These are phyloP conservation scores for Suncus etruscus DNA, from an alignment of 2,113 vertebrate genomes.

Conservation along the genomic window DNA sequence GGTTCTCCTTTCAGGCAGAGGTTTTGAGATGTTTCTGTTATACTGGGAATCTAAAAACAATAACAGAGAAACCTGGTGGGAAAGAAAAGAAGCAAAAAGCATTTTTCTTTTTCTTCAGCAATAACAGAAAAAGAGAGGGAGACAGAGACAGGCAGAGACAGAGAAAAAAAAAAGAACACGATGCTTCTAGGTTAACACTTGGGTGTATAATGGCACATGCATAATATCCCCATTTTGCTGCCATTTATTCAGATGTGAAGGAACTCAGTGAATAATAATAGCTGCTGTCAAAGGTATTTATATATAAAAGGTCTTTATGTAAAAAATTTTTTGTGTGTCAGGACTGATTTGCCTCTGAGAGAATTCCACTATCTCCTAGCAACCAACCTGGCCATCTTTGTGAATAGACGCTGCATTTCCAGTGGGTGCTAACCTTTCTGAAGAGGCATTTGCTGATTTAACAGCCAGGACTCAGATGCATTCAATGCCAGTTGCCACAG, in stretches of 20 bases:
- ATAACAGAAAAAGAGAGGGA: constrained; percentile 72
- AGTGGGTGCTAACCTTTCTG: constrained; percentile 84
- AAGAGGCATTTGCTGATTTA: constrained; percentile 86
- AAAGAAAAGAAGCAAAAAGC: constrained; percentile 69
- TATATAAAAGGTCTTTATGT: constrained; percentile 90
- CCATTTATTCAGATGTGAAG: constrained; percentile 87
- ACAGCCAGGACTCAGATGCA: constrained; percentile 80
- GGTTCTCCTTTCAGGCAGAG: constrained; percentile 39
- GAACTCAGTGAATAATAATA: constrained; percentile 87
- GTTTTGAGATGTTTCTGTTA: constrained; percentile 76
- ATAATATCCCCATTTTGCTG: constrained; percentile 87
- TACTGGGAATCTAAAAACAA: constrained; percentile 68
- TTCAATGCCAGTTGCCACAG: constrained; percentile 84
- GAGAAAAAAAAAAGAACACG: not conserved
- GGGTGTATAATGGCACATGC: constrained; percentile 85
- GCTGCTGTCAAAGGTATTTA: constrained; percentile 89
- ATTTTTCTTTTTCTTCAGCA: constrained; percentile 69
- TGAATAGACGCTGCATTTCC: constrained; percentile 83
- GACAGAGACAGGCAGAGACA: constrained; percentile 65
- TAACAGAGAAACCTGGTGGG: constrained; percentile 80
- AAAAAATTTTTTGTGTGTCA: constrained; percentile 79
- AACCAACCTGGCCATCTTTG: constrained; percentile 88
- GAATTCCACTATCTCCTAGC: constrained; percentile 88
- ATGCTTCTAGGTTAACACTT: constrained; percentile 85
- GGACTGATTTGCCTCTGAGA: constrained; percentile 87